These are phyloP conservation scores for Sycophila sp. DNA, from an alignment of 1,140 invertebrate genomes.

Conservation along the genomic window DNA sequence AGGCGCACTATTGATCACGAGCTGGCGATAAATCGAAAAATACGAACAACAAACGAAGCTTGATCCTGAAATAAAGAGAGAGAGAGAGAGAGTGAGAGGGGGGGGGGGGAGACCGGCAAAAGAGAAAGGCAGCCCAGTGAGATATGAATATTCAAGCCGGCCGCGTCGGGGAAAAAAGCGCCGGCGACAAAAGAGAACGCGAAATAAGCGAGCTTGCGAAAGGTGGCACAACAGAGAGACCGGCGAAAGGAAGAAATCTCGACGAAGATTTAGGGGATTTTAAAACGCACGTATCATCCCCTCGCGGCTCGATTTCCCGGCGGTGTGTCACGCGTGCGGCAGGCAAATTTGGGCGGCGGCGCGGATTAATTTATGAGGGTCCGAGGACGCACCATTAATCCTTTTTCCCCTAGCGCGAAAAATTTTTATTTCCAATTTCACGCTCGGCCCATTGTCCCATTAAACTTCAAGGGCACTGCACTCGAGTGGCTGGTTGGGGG, in stretches of 20 bases:
- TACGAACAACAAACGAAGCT: too few species aligned
- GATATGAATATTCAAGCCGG: too few species aligned
- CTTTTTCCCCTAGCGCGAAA: constrained; percentile 7
- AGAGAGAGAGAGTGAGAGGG: too few species aligned
- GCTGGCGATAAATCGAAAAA: neutral
- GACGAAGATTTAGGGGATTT: constrained; percentile 27
- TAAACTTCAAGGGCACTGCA: constrained; percentile 38
- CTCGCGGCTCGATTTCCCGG: constrained; percentile 19
- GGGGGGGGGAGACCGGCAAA: too few species aligned
- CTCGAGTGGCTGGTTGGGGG: neutral
- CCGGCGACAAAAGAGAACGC: neutral
- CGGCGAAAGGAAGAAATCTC: neutral
- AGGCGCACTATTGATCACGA: neutral
- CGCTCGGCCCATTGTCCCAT: constrained; percentile 42
- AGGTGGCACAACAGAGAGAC: neutral
- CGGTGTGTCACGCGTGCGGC: neutral
- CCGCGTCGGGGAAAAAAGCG: too few species aligned
- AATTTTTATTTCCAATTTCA: constrained; percentile 46
- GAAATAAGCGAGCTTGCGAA: neutral
- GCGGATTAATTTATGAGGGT: constrained; percentile 38
- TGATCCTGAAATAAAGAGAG: too few species aligned
- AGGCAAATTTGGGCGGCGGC: constrained; percentile 29
- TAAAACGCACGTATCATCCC: constrained; percentile 9
- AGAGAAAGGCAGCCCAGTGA: too few species aligned
- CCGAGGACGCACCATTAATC: constrained; percentile 35